Base-by-base conservation (phyloP, 2,113 vertebrate genomes). In the cat (Felis catus) region DNA sequence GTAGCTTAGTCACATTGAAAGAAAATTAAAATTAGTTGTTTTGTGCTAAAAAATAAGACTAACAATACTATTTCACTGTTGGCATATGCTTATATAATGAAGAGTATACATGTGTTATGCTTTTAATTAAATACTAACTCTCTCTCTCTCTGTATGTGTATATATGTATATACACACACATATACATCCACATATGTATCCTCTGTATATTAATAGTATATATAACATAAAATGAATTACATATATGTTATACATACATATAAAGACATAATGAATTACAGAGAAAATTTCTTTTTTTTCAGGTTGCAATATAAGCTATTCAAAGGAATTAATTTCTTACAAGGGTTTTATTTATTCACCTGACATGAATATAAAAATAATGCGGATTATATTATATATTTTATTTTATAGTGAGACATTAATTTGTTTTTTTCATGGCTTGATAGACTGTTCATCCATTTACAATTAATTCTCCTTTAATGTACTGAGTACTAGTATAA, bases 21-120 rank as follows among this genome's bases (percentile, higher is more conserved):
- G 14, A 90, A 92, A 97, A 68, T 27, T 51, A 84, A 79, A 93
- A 84, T 71, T 65, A 48, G 36, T 73, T 92, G 29, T 88, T 13
- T 83, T 68, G 21, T 87, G 23, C 39, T 79, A 93, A 63, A 86
- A 81, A 73, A 41, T 7, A 58, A 83, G 31, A 41, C 3, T 36
- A 58, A 36, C 85, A 51, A 70, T 63, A 58, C 5, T 53, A 76
- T 65, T 95, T 85, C 4, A 63, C 4, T 41, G 4, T n/a, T 84
- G n/a, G 27, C 84, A 5, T 58, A 25, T 41, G 1, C 23, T 85
- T 15, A 63, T 33, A 27, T 74, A 93, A 79, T 29, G 45, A 86
- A 92, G 7, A 78, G 3, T 63, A n/a, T 4, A 63, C 27, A 6
- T 41, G 19, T 87, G 19, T 83, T 88, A 76, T 48, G 48, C 3